These are phyloP conservation scores for Mythimna loreyi DNA, from an alignment of 2,888 invertebrate genomes.

Conservation along the genomic window DNA sequence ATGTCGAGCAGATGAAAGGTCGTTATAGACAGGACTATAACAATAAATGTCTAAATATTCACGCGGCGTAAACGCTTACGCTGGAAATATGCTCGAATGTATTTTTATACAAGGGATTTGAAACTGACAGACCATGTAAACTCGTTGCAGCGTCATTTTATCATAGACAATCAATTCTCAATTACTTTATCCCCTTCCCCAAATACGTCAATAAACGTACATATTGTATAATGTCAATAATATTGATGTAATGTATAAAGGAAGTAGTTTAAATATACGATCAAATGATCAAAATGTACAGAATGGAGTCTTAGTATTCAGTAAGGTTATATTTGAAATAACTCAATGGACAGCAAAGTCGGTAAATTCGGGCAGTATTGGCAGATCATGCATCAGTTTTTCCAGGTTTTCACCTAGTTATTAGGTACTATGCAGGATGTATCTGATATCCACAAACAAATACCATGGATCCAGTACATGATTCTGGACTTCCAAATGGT, in stretches of 20 bases:
- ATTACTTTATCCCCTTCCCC: background rate
- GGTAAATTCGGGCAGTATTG: background rate
- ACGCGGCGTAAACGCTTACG: background rate
- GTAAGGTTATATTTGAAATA: constrained; percentile 8
- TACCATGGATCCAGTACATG: too few species aligned
- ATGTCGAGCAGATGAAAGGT: background rate
- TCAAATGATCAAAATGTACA: constrained; percentile 40
- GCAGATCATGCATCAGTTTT: too few species aligned
- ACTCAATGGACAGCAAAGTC: background rate
- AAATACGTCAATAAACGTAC: constrained; percentile 26
- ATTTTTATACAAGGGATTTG: background rate
- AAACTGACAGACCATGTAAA: background rate
- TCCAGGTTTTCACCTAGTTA: too few species aligned
- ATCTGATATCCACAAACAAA: too few species aligned
- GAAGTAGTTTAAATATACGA: constrained; percentile 17
- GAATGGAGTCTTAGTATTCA: constrained; percentile 27
- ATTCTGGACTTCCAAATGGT: too few species aligned
- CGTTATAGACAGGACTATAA: background rate
- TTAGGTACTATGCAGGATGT: too few species aligned
- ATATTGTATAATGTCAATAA: constrained; percentile 51
- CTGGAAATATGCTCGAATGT: background rate
- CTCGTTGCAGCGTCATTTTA: background rate
- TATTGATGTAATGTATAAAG: constrained; percentile 43
- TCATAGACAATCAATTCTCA: background rate
- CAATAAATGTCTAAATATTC: background rate